Conservation (phyloP, 2,113 vertebrate genomes). For the Poecile atricapillus region DNA sequence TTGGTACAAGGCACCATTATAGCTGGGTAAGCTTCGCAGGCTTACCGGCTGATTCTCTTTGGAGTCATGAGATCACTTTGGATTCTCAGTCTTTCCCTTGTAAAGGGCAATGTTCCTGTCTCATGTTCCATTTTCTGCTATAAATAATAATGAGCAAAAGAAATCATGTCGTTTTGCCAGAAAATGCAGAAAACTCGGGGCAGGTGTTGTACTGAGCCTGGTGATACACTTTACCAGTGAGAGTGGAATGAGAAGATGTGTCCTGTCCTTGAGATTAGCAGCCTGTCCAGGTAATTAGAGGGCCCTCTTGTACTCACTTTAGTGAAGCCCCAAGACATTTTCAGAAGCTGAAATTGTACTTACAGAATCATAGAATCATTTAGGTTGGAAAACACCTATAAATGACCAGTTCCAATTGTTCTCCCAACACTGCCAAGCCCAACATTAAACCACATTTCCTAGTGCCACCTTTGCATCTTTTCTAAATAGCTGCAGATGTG, state of each 20-base stretch:
- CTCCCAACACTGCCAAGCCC: background rate
- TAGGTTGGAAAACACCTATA: background rate
- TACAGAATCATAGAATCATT: no score
- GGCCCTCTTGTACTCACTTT: background rate
- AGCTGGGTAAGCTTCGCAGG: slow-evolving; percentile 44
- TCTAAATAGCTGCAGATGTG: background rate
- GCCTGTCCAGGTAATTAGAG: background rate
- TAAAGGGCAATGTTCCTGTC: background rate
- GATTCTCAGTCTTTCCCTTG: background rate
- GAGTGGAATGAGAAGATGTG: background rate
- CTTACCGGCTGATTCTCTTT: slow-evolving; percentile 36
- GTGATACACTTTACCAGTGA: background rate
- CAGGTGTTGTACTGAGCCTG: background rate
- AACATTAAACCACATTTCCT: background rate
- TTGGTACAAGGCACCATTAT: slow-evolving; percentile 56
- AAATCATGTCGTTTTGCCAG: background rate
- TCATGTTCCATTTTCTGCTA: background rate
- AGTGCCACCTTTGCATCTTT: background rate
- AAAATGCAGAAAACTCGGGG: background rate
- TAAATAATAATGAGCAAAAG: background rate
- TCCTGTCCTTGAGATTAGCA: background rate
- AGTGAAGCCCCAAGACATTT: background rate
- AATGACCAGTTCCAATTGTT: background rate
- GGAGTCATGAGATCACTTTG: slow-evolving; percentile 30
- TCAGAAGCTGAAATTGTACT: background rate